These are phyloP conservation scores for Apeltes quadracus DNA, from an alignment of 2,113 vertebrate species.

Conservation along the genomic window DNA sequence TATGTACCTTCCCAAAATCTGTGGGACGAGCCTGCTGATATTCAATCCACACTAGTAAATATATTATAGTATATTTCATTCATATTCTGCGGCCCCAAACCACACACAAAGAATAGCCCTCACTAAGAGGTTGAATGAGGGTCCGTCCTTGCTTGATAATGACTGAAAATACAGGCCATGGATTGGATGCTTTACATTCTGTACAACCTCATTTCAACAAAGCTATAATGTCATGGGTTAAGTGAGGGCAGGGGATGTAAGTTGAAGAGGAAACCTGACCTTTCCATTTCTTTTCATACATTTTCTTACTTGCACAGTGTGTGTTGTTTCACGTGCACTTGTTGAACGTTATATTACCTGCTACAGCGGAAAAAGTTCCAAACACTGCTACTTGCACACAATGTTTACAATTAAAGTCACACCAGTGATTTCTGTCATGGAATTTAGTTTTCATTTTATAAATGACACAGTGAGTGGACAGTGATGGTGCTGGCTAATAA, in stretches of 20 bases:
- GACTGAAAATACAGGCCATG: conserved; percentile 9
- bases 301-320: not conserved
- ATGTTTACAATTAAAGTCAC: conserved; percentile 56
- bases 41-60: conserved; percentile 8
- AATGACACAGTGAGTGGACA: conserved; percentile 73
- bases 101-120: conserved; percentile 22
- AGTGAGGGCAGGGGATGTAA: not conserved
- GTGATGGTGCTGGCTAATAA: conserved; percentile 74
- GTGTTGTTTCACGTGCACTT: not conserved
- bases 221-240: conserved; percentile 31
- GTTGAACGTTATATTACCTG: not conserved
- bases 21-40: conserved; percentile 17
- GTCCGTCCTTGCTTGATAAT: conserved; percentile 31
- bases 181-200: conserved; percentile 28
- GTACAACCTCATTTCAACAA: conserved; percentile 16
- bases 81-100: conserved; percentile 3
- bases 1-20: not conserved
- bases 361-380: conserved; percentile 4
- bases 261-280: conserved; percentile 12
- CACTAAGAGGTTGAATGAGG: conserved; percentile 19
- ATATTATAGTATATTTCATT: conserved; percentile 28
- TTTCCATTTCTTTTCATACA: conserved; percentile 1
- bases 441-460: conserved; percentile 63
- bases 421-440: conserved; percentile 55
- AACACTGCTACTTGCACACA: conserved; percentile 1